Percentiles rank a stretch among this genome's conserved stretches.
Evolutionary conservation across 2,113 vertebrate genomes (phyloP).

Genomic region (Rhinoderma darwinii): DNA sequence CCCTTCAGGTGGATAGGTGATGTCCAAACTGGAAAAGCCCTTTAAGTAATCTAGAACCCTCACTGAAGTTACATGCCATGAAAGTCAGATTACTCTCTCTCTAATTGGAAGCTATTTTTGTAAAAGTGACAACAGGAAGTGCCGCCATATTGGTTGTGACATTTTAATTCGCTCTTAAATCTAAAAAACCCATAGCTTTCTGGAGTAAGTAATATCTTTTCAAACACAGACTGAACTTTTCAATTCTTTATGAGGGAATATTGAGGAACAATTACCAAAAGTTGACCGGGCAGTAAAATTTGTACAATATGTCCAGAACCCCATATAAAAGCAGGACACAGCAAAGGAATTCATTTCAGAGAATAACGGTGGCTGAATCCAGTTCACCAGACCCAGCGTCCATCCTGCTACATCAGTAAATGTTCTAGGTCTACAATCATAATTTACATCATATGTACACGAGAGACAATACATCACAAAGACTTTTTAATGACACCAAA

Average conservation of each 20-base stretch:
- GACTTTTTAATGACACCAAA: conserved; percentile 33
- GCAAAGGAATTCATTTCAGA: not conserved
- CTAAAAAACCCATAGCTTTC: too few relatives aligned
- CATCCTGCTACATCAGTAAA: not conserved
- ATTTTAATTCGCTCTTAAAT: too few relatives aligned
- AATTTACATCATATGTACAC: conserved; percentile 3
- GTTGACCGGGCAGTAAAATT: not conserved
- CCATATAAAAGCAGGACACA: not conserved
- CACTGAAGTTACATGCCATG: too few relatives aligned
- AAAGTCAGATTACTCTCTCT: too few relatives aligned
- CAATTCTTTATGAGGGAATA: not conserved
- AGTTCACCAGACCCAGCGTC: not conserved
- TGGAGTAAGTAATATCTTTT: not conserved
- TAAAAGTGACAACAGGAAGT: not conserved
- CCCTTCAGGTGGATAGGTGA: too few relatives aligned
- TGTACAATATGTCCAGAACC: not conserved
- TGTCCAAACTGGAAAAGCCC: too few relatives aligned
- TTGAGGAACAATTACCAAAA: not conserved
- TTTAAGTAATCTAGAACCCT: too few relatives aligned
- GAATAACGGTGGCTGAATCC: not conserved
- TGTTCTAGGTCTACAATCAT: not conserved
- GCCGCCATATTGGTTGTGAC: not conserved
- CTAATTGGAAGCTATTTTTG: too few relatives aligned
- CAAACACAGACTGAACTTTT: not conserved
- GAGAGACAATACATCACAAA: not conserved